Percentiles rank a stretch among this genome's conserved stretches.
Evolutionary conservation across 1,140 invertebrate genomes (phyloP).

Genomic region (Phenacoccus solenopsis): DNA sequence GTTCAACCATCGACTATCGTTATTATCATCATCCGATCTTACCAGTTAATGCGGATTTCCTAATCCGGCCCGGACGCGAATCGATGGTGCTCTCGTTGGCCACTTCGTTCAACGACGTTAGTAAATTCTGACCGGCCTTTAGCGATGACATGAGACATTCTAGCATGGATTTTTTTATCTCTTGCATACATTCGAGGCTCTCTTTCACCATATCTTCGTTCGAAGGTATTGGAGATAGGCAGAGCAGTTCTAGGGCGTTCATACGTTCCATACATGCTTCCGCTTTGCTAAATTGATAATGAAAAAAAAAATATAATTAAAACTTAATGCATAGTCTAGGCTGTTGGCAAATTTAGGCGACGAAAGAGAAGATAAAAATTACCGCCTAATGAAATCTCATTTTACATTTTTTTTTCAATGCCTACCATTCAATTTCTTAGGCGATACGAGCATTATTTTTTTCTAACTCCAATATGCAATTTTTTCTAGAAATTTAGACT

Average conservation of each 20-base stretch:
- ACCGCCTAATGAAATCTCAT: too few species aligned
- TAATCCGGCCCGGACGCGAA: conserved; percentile 56
- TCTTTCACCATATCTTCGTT: conserved; percentile 53
- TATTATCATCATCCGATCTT: conserved; percentile 22
- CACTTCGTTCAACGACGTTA: conserved; percentile 54
- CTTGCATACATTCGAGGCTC: conserved; percentile 48
- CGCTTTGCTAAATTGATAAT: conserved; percentile 40
- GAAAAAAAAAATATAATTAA: neutral
- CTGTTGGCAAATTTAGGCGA: too few species aligned
- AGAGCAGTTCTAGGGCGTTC: conserved; percentile 50
- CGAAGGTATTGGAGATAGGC: conserved; percentile 47
- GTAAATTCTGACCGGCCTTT: conserved; percentile 60
- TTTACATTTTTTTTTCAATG: too few species aligned
- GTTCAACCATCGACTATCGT: too few species aligned
- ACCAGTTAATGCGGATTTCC: conserved; percentile 47
- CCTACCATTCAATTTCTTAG: too few species aligned
- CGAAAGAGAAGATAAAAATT: too few species aligned
- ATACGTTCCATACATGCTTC: conserved; percentile 55
- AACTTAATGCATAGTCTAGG: too few species aligned
- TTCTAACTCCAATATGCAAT: too few species aligned
- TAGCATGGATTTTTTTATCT: conserved; percentile 51
- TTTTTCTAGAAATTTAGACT: too few species aligned
- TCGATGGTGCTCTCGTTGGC: conserved; percentile 52
- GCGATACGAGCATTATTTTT: too few species aligned
- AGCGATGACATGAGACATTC: conserved; percentile 62